phyloP scores from a whole-genome alignment of 30 jellyfish, hydroid and myxozoan genomes.

The Aurelia sp. region DNA sequence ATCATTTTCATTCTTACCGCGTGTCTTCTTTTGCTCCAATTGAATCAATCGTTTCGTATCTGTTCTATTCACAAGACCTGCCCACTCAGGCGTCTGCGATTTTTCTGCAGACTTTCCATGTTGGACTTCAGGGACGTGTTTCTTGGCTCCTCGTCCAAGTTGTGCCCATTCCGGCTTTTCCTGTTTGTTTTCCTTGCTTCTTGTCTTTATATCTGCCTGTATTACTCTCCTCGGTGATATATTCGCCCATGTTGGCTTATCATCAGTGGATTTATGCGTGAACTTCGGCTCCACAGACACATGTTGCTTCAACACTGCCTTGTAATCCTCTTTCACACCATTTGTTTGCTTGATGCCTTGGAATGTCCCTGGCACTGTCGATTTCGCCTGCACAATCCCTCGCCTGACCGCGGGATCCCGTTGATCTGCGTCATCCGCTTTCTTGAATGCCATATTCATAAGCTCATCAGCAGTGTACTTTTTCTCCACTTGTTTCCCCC shows the following conservation, averaged over 20 bases:
- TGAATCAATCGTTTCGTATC: conserved; percentile 46
- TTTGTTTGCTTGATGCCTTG: conserved; percentile 41
- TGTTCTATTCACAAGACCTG: conserved; percentile 49
- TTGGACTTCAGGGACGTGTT: conserved; percentile 40
- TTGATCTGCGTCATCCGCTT: conserved; percentile 68
- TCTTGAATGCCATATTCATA: conserved; percentile 60
- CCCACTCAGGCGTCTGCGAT: conserved; percentile 69
- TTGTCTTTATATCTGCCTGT: conserved; percentile 36
- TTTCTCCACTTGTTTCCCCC: conserved; percentile 26
- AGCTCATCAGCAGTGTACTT: conserved; percentile 64
- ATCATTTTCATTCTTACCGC: not conserved
- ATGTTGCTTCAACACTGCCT: conserved; percentile 62
- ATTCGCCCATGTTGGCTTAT: conserved; percentile 75
- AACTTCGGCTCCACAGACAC: conserved; percentile 53
- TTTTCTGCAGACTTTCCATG: conserved; percentile 18
- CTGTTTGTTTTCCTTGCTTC: conserved; percentile 42
- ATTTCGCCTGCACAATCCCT: conserved; percentile 36
- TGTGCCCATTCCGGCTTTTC: conserved; percentile 79
- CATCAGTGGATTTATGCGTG: conserved; percentile 18
- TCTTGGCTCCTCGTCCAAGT: conserved; percentile 51
- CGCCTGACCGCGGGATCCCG: conserved; percentile 72
- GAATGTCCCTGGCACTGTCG: conserved; percentile 23
- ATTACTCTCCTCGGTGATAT: conserved; percentile 33
- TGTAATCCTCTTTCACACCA: conserved; percentile 62
- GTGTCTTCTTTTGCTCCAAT: conserved; percentile 53